These are phyloP conservation scores for Platalea minor DNA, from an alignment of 2,797 vertebrate species.

Conservation along the genomic window DNA sequence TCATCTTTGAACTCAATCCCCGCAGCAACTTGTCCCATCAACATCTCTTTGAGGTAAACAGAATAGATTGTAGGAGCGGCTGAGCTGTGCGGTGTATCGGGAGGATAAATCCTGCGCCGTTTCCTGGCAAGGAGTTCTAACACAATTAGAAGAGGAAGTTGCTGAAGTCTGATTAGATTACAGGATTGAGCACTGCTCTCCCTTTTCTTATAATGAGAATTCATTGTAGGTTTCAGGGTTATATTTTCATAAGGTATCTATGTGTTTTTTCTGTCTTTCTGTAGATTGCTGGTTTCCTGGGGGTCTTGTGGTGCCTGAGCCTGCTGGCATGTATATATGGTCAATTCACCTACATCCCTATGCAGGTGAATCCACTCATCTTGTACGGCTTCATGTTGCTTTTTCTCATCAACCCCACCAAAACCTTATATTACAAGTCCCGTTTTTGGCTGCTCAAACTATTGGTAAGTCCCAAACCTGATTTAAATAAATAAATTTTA, in stretches of 20 bases:
- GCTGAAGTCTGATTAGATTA: conserved; percentile 50
- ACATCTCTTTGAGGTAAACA: conserved; percentile 95
- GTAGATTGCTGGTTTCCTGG: conserved; percentile 95
- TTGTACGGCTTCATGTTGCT: conserved; percentile 96
- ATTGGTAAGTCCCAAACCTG: conserved; percentile 81
- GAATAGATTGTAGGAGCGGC: not conserved
- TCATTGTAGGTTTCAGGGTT: not conserved
- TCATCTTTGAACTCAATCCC: conserved; percentile 98
- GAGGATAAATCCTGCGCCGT: not conserved
- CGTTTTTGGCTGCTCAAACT: conserved; percentile 98
- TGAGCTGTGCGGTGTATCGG: not conserved
- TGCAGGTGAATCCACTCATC: conserved; percentile 92
- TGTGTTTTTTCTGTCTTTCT: not conserved
- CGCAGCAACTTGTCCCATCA: conserved; percentile 98
- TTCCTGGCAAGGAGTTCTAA: conserved; percentile 46
- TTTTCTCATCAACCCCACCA: conserved; percentile 98
- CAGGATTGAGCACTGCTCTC: conserved; percentile 3
- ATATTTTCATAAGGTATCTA: conserved; percentile 7
- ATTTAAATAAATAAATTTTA: not conserved
- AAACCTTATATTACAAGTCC: conserved; percentile 98
- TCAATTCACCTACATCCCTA: conserved; percentile 81
- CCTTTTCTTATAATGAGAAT: conserved; percentile 45
- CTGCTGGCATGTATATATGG: conserved; percentile 93
- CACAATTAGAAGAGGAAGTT: conserved; percentile 51
- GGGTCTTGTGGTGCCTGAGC: conserved; percentile 95